Base-by-base conservation (phyloP, 1,140 invertebrate species). In the Temnothorax nylanderi region DNA sequence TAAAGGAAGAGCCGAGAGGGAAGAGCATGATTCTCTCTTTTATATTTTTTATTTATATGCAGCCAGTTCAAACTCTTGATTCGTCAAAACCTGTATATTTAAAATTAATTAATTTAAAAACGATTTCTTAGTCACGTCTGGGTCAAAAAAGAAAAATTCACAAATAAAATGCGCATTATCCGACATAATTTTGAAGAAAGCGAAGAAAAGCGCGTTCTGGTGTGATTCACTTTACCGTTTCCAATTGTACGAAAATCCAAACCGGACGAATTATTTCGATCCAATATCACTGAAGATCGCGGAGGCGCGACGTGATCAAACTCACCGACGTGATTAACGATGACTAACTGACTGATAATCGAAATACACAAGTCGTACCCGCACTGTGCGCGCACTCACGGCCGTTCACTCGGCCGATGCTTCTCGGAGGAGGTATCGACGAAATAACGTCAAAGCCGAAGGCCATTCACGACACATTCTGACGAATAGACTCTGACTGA, bases 271-370 rank as follows among this genome's bases (percentile, higher is more conserved):
- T 62, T 65, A 54, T 72, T 72, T 54, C 26, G 37, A 47, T 58
- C 32, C 60, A 60, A 60, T 34, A 47, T 82, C 64, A 81, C 49
- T 16, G 41, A 72, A 10, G 51, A 60, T 72, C 49, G 21, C 62
- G 62, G 41, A 67, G n/a, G 44, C 64, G 37, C 8, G 8, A 37
- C 44, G 37, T 21, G 6, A 8, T 21, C 26, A 4, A 34, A n/a
- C 41, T 58, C 37, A 56, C 26, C 41, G 65, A 58, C 37, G 37
- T 54, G 21, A 58, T 49, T 56, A 58, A 58, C 51, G 54, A 10
- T 58, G 72, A 75, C 54, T 71, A 41, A 71, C 67, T n/a, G 47
- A 69, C 62, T 72, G 80, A 82, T 67, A 82, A 21, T 60, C 41
- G 21, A 82, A 82, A 47, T 34, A 41, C 26, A 58, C 21, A 16